A percentile compares a stretch with the other conserved stretches of the same genome.
Evolutionary conservation across 2,797 vertebrate genomes (phyloP).

Genomic region (Smutsia gigantea): DNA sequence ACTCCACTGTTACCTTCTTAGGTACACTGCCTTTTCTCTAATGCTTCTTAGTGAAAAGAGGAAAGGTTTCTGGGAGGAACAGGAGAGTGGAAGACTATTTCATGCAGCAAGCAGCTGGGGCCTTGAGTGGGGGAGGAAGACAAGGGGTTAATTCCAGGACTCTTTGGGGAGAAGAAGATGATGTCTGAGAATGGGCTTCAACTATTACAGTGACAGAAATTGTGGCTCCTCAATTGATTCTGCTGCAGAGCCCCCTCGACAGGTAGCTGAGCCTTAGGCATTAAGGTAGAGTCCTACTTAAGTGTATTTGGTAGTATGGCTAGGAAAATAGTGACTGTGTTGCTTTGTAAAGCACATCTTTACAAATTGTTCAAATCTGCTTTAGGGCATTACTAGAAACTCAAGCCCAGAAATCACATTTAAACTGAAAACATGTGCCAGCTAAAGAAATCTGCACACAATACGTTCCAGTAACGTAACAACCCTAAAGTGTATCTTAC

Average conservation of each 20-base stretch:
- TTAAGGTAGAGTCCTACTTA: background rate
- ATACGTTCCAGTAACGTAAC: background rate
- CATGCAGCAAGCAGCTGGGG: background rate
- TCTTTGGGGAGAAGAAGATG: background rate
- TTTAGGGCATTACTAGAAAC: background rate
- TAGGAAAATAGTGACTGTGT: background rate
- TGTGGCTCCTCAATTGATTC: no score
- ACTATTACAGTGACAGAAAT: no score
- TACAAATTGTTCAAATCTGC: conserved; percentile 6
- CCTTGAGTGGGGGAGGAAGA: background rate
- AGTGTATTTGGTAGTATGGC: background rate
- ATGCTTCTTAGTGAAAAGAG: background rate
- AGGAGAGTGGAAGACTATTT: background rate
- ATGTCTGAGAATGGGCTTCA: background rate
- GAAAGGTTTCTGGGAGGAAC: background rate
- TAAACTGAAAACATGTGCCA: background rate
- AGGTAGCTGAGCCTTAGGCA: background rate
- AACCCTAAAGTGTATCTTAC: background rate
- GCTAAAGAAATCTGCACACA: background rate
- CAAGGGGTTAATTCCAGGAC: background rate
- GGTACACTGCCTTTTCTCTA: background rate
- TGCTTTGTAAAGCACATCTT: background rate
- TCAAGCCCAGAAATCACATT: background rate
- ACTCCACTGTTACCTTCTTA: background rate
- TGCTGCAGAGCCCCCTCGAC: background rate